Conservation (phyloP, 2,797 vertebrate species). For the Labroides dimidiatus region DNA sequence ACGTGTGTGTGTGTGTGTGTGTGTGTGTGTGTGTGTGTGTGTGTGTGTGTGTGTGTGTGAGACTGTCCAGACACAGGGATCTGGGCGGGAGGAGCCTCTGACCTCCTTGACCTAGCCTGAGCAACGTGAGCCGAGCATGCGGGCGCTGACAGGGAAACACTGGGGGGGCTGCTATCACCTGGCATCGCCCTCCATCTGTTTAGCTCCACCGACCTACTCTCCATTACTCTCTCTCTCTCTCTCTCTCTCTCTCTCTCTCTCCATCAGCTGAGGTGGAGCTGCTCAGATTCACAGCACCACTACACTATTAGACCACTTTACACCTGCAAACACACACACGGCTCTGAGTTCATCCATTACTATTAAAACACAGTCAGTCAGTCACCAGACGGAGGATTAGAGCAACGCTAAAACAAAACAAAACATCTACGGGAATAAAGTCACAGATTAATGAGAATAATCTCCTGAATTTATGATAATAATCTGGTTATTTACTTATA, state of each 20-base stretch:
- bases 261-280: conserved; percentile 25
- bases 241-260: conserved; percentile 47
- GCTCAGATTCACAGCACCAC: conserved; percentile 40
- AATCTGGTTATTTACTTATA: too few relatives aligned
- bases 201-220: conserved; percentile 35
- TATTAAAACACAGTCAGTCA: too few relatives aligned
- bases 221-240: conserved; percentile 49
- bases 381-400: too few relatives aligned
- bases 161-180: conserved; percentile 82
- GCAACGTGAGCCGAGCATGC: conserved; percentile 75
- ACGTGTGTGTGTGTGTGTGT: conserved; percentile 15
- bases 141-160: conserved; percentile 85
- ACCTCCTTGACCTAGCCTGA: conserved; percentile 81
- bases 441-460: too few relatives aligned
- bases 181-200: conserved; percentile 88
- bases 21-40: conserved; percentile 15
- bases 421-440: too few relatives aligned
- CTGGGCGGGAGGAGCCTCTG: conserved; percentile 90
- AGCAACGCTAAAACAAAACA: too few relatives aligned
- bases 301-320: conserved; percentile 12
- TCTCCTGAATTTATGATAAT: too few relatives aligned
- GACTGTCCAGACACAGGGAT: conserved; percentile 58
- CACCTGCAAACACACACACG: conserved; percentile 15
- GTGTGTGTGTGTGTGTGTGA: neutral
- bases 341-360: neutral